Evolutionary conservation across 2,888 invertebrate genomes (phyloP).

Genomic region (Diarsia dahlii): DNA sequence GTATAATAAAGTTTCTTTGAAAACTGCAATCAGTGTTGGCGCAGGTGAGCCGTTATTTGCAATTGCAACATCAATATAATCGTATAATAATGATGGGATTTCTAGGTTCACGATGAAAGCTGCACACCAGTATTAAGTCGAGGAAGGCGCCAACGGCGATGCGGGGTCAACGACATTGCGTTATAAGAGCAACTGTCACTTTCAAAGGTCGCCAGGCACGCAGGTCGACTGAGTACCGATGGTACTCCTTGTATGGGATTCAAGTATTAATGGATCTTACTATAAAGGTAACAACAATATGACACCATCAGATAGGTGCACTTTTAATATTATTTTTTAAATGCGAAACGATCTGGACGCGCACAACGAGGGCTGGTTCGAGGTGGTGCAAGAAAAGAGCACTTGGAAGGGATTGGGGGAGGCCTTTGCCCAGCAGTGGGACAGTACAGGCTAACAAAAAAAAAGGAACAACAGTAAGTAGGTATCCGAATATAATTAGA

Average conservation of each 20-base stretch:
- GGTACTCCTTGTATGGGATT: constrained; percentile 35
- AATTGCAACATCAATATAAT: constrained; percentile 73
- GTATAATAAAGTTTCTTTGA: constrained; percentile 63
- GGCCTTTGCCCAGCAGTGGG: too few relatives aligned
- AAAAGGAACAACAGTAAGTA: neutral
- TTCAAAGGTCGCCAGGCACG: constrained; percentile 87
- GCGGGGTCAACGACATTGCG: constrained; percentile 83
- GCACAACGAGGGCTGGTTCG: too few relatives aligned
- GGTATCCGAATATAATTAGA: constrained; percentile 14
- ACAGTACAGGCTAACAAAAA: too few relatives aligned
- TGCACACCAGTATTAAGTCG: constrained; percentile 71
- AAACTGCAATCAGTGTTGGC: constrained; percentile 64
- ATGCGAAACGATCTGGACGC: neutral
- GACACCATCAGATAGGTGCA: neutral
- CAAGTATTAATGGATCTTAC: constrained; percentile 18
- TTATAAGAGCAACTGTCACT: constrained; percentile 87
- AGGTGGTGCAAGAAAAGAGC: too few relatives aligned
- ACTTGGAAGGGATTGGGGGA: too few relatives aligned
- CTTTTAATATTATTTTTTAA: neutral
- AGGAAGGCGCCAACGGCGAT: constrained; percentile 75
- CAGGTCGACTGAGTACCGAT: constrained; percentile 67
- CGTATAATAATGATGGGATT: constrained; percentile 78
- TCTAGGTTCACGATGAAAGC: constrained; percentile 82
- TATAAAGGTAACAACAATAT: neutral
- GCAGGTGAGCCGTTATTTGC: constrained; percentile 70